These are phyloP conservation scores for Drosophila anceps DNA, from an alignment of 2,888 invertebrate genomes.

Conservation along the genomic window DNA sequence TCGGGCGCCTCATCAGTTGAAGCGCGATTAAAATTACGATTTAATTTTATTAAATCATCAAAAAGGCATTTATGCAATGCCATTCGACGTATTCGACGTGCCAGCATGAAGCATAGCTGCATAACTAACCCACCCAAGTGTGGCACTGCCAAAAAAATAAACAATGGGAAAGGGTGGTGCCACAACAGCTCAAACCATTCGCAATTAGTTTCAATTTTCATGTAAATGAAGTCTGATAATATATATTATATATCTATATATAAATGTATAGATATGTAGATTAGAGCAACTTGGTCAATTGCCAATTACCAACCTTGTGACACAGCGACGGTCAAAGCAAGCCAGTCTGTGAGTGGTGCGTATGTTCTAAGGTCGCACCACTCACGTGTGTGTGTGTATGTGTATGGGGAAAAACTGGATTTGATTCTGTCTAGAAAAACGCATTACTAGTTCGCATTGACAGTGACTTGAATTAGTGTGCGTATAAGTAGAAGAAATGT, in stretches of 20 bases:
- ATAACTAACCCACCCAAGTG: constrained; percentile 34
- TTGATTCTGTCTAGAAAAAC: not conserved
- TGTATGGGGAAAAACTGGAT: constrained; percentile 21
- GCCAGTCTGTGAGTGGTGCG: constrained; percentile 14
- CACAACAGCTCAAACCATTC: not conserved
- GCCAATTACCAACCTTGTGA: constrained; percentile 45
- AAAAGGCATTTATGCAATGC: constrained; percentile 69
- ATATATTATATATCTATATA: not conserved
- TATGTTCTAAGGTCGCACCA: constrained; percentile 48
- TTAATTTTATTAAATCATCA: constrained; percentile 81
- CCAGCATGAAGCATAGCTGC: constrained; percentile 39
- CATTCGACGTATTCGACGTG: constrained; percentile 27
- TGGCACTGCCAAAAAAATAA: constrained; percentile 7
- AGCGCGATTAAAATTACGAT: constrained; percentile 74
- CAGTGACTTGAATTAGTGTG: constrained; percentile 36
- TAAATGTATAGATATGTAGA: not conserved
- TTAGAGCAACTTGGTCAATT: constrained; percentile 14
- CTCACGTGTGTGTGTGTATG: constrained; percentile 22
- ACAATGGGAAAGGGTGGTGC: constrained; percentile 13
- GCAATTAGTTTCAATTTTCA: constrained; percentile 12
- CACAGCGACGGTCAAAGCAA: constrained; percentile 36
- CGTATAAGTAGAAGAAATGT: not conserved
- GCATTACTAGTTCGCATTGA: constrained; percentile 43
- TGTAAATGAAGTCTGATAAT: not conserved
- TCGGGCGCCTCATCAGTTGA: constrained; percentile 43